phyloP scores from a whole-genome alignment of 1,140 invertebrate genomes.

The Cotesia chilonis region DNA sequence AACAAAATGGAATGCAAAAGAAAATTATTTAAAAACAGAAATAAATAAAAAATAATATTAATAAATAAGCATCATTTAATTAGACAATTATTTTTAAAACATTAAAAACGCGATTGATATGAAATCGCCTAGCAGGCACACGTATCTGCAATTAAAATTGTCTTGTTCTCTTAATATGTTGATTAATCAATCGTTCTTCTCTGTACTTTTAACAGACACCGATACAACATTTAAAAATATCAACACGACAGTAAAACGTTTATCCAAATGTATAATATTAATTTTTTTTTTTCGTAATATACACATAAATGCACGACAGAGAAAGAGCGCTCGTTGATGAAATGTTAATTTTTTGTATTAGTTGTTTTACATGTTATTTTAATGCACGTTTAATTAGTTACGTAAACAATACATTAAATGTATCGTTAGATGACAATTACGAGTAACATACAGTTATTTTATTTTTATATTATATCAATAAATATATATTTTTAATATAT shows the following conservation, averaged over 20 bases:
- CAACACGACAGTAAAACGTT: conserved; percentile 58
- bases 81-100: conserved; percentile 3
- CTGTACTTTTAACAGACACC: conserved; percentile 49
- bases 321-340: conserved; percentile 29
- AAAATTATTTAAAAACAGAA: not conserved
- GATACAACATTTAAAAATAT: conserved; percentile 60
- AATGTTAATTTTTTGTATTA: conserved; percentile 18
- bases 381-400: conserved; percentile 31
- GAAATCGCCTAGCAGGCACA: conserved; percentile 1
- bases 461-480: conserved; percentile 19
- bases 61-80: not conserved
- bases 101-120: conserved; percentile 13
- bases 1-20: too few species aligned
- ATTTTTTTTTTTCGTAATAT: conserved; percentile 42
- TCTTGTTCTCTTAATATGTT: conserved; percentile 23
- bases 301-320: conserved; percentile 46
- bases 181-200: conserved; percentile 35
- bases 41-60: conserved; percentile 6
- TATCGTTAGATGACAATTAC: conserved; percentile 37
- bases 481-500: too few species aligned
- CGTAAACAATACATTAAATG: conserved; percentile 43
- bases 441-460: conserved; percentile 33
- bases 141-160: conserved; percentile 5
- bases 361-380: conserved; percentile 38
- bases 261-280: conserved; percentile 52